These are phyloP conservation scores for Eulemur rufifrons DNA, from an alignment of 2,113 vertebrate species.

Conservation along the genomic window DNA sequence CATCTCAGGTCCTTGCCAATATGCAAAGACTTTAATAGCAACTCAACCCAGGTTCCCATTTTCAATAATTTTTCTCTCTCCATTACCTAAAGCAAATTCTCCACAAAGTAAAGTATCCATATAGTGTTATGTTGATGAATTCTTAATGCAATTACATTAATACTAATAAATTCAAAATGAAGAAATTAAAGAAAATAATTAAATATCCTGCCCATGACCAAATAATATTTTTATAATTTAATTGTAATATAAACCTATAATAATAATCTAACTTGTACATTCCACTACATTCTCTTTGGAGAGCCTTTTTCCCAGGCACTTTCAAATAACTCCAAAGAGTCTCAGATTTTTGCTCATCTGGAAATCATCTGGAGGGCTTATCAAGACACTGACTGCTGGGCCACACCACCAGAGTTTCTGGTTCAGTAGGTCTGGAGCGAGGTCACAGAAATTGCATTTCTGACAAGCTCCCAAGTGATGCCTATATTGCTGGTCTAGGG, in stretches of 20 bases:
- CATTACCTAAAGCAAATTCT: background rate
- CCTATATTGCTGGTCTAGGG: background rate
- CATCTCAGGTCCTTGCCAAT: background rate
- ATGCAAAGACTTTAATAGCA: background rate
- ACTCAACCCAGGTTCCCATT: background rate
- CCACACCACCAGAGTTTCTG: background rate
- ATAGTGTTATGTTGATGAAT: background rate
- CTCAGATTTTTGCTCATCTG: background rate
- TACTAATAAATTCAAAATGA: constrained; percentile 29
- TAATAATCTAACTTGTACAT: background rate
- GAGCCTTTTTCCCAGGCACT: background rate
- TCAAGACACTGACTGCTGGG: background rate
- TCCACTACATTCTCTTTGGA: background rate
- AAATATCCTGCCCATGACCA: background rate
- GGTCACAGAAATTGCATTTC: background rate
- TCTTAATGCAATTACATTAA: background rate
- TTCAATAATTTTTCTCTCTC: background rate
- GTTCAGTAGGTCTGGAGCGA: background rate
- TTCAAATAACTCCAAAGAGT: background rate
- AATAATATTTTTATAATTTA: constrained; percentile 14
- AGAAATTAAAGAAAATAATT: background rate
- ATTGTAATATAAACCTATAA: background rate
- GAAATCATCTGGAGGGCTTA: background rate
- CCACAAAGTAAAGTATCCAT: background rate
- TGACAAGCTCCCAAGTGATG: background rate